Base-by-base conservation (phyloP, 2,797 vertebrate genomes). In the Enteromius mattozi region DNA sequence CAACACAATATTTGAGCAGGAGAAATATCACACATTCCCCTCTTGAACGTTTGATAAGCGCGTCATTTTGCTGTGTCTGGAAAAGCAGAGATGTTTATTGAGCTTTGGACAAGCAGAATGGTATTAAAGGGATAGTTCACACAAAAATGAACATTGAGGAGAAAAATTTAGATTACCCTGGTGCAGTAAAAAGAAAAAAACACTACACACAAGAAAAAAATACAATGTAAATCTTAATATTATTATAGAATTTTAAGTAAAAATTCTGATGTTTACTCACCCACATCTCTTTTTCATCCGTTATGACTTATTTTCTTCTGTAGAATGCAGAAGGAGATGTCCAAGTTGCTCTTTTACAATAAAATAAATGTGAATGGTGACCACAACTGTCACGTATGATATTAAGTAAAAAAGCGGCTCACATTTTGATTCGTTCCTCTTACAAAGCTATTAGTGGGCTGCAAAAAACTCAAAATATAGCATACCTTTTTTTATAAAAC, bases 21-120 rank as follows among this genome's bases (percentile, higher is more conserved):
- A 81, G 80, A 88, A 86, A 88, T 76, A 87, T 80, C 59, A 82
- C 85, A 74, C 83, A 54, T 85, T 86, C 81, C 79, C 83, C 88
- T 71, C 13, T 75, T 88, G 82, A 85, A 86, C 61, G 78, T 88
- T 83, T 81, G 87, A 91, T 88, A 89, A 88, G 87, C 81, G 24
- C 70, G 42, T 83, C 88, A 80, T 81, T 70, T 80, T 80, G 78
- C 30, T 80, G 54, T 71, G 56, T 86, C 78, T 77, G 63, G 80
- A 74, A 81, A 65, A 35, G 27, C 16, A 68, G 19, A 78, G 13
- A 61, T 61, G 70, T 80, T 77, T 70, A 81, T 77, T 86, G 59
- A 45, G 69, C 24, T 54, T 42, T 79, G 47, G 47, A 69, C 33
- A 17, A 30, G 65, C 40, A 24, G 79, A 30, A 14, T 2, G 45